phyloP scores from a whole-genome alignment of 2,113 vertebrate species.

The Scophthalmus maximus region DNA sequence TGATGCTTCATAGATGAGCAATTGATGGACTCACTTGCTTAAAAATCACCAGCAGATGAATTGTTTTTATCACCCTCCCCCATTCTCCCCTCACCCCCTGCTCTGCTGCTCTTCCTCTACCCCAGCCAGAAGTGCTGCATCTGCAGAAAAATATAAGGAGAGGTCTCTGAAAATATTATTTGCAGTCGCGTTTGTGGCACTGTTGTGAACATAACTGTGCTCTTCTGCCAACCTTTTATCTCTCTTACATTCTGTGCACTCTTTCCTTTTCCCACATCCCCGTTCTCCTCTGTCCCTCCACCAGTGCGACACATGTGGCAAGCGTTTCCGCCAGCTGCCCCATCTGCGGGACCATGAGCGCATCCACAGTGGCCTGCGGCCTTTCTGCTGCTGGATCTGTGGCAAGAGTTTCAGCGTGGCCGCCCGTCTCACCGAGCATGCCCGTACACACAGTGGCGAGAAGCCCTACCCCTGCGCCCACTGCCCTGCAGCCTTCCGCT shows the following conservation, averaged over 20 bases:
- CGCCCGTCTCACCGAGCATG: slow-evolving; percentile 83
- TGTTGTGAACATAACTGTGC: slow-evolving; percentile 29
- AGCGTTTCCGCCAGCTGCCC: slow-evolving; percentile 85
- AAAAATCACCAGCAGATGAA: not conserved
- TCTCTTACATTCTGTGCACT: slow-evolving; percentile 1
- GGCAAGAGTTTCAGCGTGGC: slow-evolving; percentile 85
- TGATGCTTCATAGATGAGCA: slow-evolving; percentile 15
- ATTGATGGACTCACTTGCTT: not conserved
- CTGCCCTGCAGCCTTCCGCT: slow-evolving; percentile 82
- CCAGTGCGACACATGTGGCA: slow-evolving; percentile 82
- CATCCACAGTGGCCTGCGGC: slow-evolving; percentile 83
- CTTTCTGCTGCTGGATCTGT: slow-evolving; percentile 86
- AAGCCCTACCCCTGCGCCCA: slow-evolving; percentile 82
- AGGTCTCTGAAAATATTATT: slow-evolving; percentile 36
- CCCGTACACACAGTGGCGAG: slow-evolving; percentile 85
- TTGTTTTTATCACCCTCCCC: slow-evolving; percentile 6
- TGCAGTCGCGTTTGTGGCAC: slow-evolving; percentile 21
- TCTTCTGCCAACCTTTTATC: slow-evolving; percentile 17
- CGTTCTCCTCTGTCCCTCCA: not conserved
- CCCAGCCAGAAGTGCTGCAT: slow-evolving; percentile 43
- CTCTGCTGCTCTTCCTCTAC: slow-evolving; percentile 19
- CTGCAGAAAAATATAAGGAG: slow-evolving; percentile 51
- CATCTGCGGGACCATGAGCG: slow-evolving; percentile 86
- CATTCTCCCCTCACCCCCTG: not conserved
- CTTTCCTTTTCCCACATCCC: not conserved